These are phyloP conservation scores for Urocolius indicus DNA, from an alignment of 2,113 vertebrate species.

Conservation along the genomic window DNA sequence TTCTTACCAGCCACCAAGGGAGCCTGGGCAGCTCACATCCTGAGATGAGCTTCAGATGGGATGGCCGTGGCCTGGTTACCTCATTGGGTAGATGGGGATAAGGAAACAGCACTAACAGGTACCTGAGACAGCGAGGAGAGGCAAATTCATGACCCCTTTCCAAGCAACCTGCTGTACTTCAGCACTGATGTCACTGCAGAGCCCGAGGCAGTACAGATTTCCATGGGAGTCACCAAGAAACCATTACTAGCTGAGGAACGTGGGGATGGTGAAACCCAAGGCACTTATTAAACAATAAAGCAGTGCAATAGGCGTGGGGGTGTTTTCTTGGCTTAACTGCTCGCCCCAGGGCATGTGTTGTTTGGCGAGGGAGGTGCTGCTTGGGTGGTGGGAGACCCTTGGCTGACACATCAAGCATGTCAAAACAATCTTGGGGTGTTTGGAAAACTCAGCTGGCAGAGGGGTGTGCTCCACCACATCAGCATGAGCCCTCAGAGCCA, in stretches of 20 bases:
- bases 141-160: background rate
- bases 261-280: background rate
- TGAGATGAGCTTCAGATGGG: background rate
- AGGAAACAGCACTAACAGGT: background rate
- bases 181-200: background rate
- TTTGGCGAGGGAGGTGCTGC: background rate
- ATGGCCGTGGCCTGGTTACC: background rate
- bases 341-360: background rate
- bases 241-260: background rate
- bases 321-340: background rate
- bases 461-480: background rate
- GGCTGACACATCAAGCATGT: slow-evolving; percentile 35
- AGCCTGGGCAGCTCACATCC: background rate
- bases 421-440: background rate
- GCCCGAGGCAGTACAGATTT: accelerated
- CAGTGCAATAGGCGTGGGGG: background rate
- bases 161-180: background rate
- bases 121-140: background rate
- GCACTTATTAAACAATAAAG: background rate
- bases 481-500: background rate
- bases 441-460: background rate
- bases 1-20: background rate
- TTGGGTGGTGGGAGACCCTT: slow-evolving; percentile 43
- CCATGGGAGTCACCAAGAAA: background rate
- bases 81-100: background rate